Conservation (phyloP, 2,888 invertebrate species). For the Lithosia quadra region DNA sequence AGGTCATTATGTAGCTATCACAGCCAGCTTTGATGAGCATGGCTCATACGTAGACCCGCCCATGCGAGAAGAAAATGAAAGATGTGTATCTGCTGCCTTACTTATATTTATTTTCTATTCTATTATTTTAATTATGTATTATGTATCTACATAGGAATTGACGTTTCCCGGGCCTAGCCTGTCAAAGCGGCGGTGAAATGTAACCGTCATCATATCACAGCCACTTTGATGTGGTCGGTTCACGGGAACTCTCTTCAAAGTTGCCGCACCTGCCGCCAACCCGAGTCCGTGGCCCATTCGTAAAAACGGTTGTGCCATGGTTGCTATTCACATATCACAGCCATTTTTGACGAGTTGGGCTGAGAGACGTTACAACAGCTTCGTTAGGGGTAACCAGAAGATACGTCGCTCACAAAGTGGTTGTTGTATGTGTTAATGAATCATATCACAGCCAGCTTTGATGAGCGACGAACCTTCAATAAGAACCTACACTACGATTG, state of each 20-base stretch:
- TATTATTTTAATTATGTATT: slow-evolving; percentile 11
- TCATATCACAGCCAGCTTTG: slow-evolving; percentile 99
- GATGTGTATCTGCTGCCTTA: neutral
- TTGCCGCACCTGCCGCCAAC: slow-evolving; percentile 31
- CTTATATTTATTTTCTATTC: neutral
- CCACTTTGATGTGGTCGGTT: slow-evolving; percentile 98
- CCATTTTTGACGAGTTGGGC: slow-evolving; percentile 97
- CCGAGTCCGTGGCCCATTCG: slow-evolving; percentile 85
- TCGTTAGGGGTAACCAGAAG: slow-evolving; percentile 19
- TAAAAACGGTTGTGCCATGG: slow-evolving; percentile 94
- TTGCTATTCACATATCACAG: slow-evolving; percentile 92
- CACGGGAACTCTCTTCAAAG: slow-evolving; percentile 66
- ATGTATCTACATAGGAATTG: slow-evolving; percentile 8
- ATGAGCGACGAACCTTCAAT: slow-evolving; percentile 90
- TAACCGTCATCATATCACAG: slow-evolving; percentile 95
- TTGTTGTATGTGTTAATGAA: slow-evolving; percentile 91
- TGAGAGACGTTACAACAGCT: slow-evolving; percentile 75
- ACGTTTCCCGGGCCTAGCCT: slow-evolving; percentile 88
- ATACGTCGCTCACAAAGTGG: slow-evolving; percentile 95
- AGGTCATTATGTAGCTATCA: slow-evolving; percentile 92
- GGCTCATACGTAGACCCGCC: slow-evolving; percentile 80
- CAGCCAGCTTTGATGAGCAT: slow-evolving; percentile 99
- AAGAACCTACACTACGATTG: slow-evolving; percentile 11
- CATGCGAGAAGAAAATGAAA: neutral
- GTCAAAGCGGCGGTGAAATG: slow-evolving; percentile 97